A percentile compares a stretch with the other conserved stretches of the same genome.
Evolutionary conservation across 2,888 invertebrate species (phyloP).

Genomic region (Drosophila birchii): DNA sequence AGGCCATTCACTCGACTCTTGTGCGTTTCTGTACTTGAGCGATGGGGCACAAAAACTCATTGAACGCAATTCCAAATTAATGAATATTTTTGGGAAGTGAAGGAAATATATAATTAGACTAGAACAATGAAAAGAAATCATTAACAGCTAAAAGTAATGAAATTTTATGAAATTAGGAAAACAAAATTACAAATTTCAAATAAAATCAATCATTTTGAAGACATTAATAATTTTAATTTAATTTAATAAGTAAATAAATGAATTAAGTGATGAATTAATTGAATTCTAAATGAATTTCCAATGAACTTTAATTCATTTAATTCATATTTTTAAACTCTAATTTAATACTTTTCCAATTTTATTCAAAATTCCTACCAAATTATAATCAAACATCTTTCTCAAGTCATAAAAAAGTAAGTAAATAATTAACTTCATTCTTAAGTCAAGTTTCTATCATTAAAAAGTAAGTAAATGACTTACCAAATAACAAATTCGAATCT

Average conservation of each 20-base stretch:
- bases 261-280: no score
- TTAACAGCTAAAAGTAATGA: not conserved
- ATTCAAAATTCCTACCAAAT: not conserved
- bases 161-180: not conserved
- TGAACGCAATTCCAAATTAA: constrained; percentile 46
- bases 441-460: not conserved
- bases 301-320: no score
- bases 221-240: no score
- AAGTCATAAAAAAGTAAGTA: constrained; percentile 6
- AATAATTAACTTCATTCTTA: constrained; percentile 13
- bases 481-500: constrained; percentile 30
- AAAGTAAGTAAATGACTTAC: constrained; percentile 36
- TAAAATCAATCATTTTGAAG: not conserved
- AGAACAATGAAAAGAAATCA: constrained; percentile 8
- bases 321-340: no score
- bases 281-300: no score
- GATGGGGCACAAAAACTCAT: constrained; percentile 41
- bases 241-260: no score
- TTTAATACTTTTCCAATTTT: rapidly evolving
- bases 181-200: not conserved
- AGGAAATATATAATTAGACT: constrained; percentile 6
- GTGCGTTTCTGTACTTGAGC: constrained; percentile 37
- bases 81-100: constrained; percentile 37
- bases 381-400: not conserved
- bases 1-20: constrained; percentile 24